Percentiles rank a stretch among this genome's conserved stretches.
Evolutionary conservation across 2,888 invertebrate genomes (phyloP).

Genomic region (Calameuta filiformis): DNA sequence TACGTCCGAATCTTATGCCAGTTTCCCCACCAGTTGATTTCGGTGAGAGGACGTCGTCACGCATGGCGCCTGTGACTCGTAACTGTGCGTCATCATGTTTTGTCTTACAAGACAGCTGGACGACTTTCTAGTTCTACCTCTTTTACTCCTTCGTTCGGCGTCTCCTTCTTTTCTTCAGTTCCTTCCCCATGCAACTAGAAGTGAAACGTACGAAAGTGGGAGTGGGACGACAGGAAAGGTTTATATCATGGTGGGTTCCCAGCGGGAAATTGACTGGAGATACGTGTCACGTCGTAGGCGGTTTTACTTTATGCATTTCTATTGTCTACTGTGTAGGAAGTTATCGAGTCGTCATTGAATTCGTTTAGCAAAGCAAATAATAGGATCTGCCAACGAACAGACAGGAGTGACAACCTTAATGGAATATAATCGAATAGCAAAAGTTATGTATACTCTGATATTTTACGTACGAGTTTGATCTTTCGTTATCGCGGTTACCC

Average conservation of each 20-base stretch:
- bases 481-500: not conserved
- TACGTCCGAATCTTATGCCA: not conserved
- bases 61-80: not conserved
- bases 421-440: not conserved
- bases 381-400: not conserved
- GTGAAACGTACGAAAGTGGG: too few species aligned
- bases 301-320: not conserved
- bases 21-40: not conserved
- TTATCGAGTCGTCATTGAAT: not conserved
- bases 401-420: not conserved
- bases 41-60: not conserved
- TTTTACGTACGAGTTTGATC: not conserved
- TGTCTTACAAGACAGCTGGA: conserved; percentile 1
- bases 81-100: not conserved
- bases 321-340: not conserved
- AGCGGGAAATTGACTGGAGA: not conserved
- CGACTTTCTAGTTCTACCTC: not conserved
- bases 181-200: not conserved
- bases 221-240: not conserved
- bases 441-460: not conserved
- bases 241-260: not conserved
- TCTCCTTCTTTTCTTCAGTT: not conserved
- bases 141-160: not conserved
- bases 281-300: not conserved
- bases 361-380: not conserved